These are phyloP conservation scores for Lepidostoma basale DNA, from an alignment of 1,140 invertebrate genomes.

Conservation along the genomic window DNA sequence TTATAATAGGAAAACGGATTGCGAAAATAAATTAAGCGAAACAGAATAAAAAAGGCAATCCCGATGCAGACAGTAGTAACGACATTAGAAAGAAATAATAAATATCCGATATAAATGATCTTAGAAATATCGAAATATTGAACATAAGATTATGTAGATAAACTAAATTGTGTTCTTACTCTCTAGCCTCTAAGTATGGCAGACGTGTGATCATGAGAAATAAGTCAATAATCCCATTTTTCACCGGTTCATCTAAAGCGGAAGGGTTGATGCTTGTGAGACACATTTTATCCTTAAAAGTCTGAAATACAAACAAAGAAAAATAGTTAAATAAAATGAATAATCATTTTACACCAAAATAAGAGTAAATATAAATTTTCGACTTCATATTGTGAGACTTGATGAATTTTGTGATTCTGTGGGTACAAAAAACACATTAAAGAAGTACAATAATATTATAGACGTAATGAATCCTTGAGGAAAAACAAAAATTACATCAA, in stretches of 20 bases:
- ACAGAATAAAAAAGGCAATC: neutral
- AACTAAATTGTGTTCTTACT: neutral
- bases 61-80: neutral
- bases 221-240: neutral
- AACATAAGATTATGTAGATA: neutral
- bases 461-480: neutral
- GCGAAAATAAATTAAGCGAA: too few relatives aligned
- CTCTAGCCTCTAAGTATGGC: neutral
- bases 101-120: neutral
- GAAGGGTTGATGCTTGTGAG: neutral
- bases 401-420: neutral
- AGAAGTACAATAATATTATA: neutral
- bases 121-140: neutral
- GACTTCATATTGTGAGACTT: neutral
- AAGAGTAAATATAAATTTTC: neutral
- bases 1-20: too few relatives aligned
- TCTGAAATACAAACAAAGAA: neutral
- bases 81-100: neutral
- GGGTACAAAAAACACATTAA: neutral
- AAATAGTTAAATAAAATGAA: neutral
- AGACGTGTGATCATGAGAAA: slow-evolving; percentile 6
- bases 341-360: neutral
- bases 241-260: neutral
- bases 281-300: slow-evolving; percentile 5
- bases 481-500: neutral